These are phyloP conservation scores for Bombus fervidus DNA, from an alignment of 1,140 invertebrate genomes.

Conservation along the genomic window DNA sequence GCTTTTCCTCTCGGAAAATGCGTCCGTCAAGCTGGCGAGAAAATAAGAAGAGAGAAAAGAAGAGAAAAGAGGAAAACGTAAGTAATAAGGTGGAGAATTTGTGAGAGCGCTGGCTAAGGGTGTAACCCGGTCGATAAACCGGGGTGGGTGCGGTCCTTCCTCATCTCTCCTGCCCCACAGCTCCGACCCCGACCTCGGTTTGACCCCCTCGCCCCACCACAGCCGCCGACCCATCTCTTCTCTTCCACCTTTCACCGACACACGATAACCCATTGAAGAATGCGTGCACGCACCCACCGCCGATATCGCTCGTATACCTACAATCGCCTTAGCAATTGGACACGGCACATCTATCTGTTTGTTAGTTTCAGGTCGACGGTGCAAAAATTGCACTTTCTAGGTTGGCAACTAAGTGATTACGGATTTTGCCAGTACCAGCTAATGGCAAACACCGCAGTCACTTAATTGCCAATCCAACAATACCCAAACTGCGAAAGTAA, in stretches of 20 bases:
- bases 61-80: background rate
- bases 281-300: slow-evolving; percentile 13
- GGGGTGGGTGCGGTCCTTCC: slow-evolving; percentile 77
- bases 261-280: slow-evolving; percentile 16
- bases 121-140: slow-evolving; percentile 78
- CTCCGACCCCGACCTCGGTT: slow-evolving; percentile 66
- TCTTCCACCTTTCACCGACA: background rate
- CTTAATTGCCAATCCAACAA: too few relatives aligned
- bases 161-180: slow-evolving; percentile 64
- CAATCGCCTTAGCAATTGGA: too few relatives aligned
- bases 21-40: background rate
- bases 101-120: slow-evolving; percentile 72
- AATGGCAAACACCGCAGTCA: too few relatives aligned
- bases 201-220: slow-evolving; percentile 23
- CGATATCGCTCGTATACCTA: background rate
- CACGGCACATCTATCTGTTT: too few relatives aligned
- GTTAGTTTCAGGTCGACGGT: too few relatives aligned
- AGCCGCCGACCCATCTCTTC: slow-evolving; percentile 52
- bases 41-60: too few relatives aligned
- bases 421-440: accelerated
- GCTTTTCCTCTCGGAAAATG: background rate
- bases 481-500: too few relatives aligned
- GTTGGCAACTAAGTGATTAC: too few relatives aligned
- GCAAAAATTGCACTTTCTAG: too few relatives aligned
- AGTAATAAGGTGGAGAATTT: slow-evolving; percentile 73